Evolutionary conservation across 2,113 vertebrate species (phyloP).

Genomic region (Willisornis vidua): DNA sequence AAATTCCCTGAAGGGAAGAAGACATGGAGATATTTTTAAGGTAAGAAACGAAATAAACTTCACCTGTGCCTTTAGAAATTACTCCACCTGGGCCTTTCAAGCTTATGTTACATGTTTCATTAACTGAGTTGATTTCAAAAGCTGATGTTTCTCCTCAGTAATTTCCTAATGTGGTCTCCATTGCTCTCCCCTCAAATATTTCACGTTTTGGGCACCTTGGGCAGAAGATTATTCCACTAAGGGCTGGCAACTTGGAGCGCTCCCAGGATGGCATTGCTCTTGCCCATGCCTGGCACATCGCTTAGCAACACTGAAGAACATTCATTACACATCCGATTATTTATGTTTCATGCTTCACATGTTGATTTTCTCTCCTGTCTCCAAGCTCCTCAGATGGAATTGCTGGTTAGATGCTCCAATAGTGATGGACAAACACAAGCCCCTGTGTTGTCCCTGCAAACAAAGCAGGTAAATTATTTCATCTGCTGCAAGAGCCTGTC

Average conservation of each 20-base stretch:
- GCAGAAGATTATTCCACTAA: neutral
- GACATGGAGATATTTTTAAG: neutral
- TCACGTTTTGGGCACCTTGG: neutral
- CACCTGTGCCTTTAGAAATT: neutral
- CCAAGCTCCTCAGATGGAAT: neutral
- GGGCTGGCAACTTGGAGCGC: neutral
- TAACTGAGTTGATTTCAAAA: neutral
- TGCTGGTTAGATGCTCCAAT: neutral
- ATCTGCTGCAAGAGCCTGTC: neutral
- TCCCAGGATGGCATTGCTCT: neutral
- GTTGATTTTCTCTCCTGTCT: neutral
- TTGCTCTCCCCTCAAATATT: neutral
- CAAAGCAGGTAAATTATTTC: neutral
- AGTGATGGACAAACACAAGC: neutral
- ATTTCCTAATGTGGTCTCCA: neutral
- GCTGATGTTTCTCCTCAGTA: neutral
- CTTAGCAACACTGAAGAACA: neutral
- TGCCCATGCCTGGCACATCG: slow-evolving; percentile 1
- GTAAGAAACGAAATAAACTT: neutral
- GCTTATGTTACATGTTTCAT: neutral
- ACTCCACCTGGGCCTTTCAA: neutral
- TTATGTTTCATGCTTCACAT: slow-evolving; percentile 33
- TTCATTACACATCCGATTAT: slow-evolving; percentile 36
- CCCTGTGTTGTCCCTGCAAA: rapidly evolving
- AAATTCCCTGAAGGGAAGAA: neutral